Conservation (phyloP, 2,113 vertebrate species). For the Erythrocercus mccallii region DNA sequence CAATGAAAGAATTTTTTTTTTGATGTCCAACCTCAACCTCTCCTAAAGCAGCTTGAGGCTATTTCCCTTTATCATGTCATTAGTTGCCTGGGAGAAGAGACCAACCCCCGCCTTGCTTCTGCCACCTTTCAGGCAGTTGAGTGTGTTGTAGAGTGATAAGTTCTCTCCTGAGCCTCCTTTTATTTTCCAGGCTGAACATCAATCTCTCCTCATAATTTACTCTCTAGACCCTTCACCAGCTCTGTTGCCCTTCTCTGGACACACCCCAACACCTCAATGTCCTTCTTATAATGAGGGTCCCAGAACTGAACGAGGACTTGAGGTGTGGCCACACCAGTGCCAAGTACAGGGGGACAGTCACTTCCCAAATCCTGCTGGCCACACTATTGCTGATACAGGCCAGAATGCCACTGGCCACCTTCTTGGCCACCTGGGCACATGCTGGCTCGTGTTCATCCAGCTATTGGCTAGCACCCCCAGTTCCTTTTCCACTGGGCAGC, state of each 20-base stretch:
- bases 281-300: not conserved
- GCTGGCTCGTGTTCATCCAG: not conserved
- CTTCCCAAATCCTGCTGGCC: not conserved
- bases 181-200: not conserved
- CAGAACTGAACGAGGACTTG: not conserved
- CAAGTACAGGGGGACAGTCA: fast-evolving
- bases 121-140: not conserved
- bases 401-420: not conserved
- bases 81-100: not conserved
- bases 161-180: not conserved
- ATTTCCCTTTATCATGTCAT: not conserved
- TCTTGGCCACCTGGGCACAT: not conserved
- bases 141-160: not conserved
- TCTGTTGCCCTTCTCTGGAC: not conserved
- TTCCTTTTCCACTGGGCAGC: not conserved
- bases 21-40: not conserved
- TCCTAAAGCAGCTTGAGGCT: not conserved
- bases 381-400: not conserved
- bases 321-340: not conserved
- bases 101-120: not conserved
- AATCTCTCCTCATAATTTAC: not conserved
- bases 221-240: not conserved
- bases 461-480: too few relatives aligned
- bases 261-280: not conserved
- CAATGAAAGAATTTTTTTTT: not conserved